phyloP scores from a whole-genome alignment of 1,140 invertebrate species.

The Drosophila bocqueti region DNA sequence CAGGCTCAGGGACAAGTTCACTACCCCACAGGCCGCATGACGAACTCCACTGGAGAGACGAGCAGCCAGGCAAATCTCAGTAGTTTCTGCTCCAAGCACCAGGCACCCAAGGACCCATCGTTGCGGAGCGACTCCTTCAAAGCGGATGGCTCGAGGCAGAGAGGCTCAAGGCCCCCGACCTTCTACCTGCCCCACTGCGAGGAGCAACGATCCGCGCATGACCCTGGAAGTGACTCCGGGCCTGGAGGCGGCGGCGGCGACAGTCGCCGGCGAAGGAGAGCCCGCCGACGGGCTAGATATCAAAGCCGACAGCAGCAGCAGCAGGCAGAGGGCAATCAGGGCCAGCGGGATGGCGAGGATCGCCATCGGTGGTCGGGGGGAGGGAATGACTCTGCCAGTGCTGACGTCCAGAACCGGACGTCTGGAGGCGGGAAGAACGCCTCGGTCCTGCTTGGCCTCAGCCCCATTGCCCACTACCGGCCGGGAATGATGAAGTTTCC shows the following conservation, averaged over 20 bases:
- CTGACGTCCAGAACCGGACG: neutral
- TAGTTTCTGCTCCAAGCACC: neutral
- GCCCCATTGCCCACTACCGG: conserved; percentile 51
- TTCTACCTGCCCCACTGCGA: conserved; percentile 40
- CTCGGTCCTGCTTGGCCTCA: conserved; percentile 10
- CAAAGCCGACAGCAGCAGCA: neutral
- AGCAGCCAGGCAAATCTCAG: neutral
- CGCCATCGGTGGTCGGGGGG: neutral
- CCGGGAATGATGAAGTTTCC: conserved; percentile 47
- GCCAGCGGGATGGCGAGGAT: conserved; percentile 4
- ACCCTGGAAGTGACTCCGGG: neutral
- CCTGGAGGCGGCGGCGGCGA: conserved; percentile 3
- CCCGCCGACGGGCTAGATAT: neutral
- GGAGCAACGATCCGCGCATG: neutral
- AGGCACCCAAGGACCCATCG: neutral
- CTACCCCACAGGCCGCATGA: neutral
- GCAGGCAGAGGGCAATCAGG: neutral
- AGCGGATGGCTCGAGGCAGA: neutral
- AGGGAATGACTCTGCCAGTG: neutral
- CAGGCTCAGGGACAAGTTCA: too few species aligned
- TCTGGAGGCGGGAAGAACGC: neutral
- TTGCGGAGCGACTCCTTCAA: too few species aligned
- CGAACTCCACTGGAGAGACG: neutral
- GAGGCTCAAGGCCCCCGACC: rapidly evolving
- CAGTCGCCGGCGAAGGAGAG: neutral